Evolutionary conservation across 2,888 invertebrate species (phyloP), one percentile per base, ranked within the genome.

Genomic region (Ichneumon xanthorius): DNA sequence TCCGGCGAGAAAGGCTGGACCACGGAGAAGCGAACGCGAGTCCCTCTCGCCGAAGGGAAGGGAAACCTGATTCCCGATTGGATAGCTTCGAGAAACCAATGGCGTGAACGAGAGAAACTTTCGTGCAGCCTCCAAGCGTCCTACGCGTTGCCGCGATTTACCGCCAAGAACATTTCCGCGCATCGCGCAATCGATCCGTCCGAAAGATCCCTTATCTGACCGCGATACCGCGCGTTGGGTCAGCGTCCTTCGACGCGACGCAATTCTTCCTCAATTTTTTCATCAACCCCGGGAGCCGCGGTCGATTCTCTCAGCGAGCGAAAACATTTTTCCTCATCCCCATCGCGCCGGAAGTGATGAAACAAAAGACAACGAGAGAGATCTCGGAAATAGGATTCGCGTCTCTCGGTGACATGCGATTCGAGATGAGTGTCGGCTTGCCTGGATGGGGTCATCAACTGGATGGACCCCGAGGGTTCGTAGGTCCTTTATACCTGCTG

Each of bases 21-120:
- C 80, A 87, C 19, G 22, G 61, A 37, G 40, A 30, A 45, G 50
- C 70, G 26, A 33, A 45, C 78, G 33, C 40, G 71, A 77, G 80
- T 40, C 53, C 80, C 61, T 68, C 86, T 85, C 86, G 82, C 61
- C 75, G 68, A 19, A 82, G 80, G 88, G 93, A 88, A 90, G 93
- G 93, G 92, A 89, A 87, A 73, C 81, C 85, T 55, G 80, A 81
- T 86, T 86, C 82, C 86, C 84, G 87, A 92, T 93, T 92, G 93
- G 93, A 81, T 81, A 50, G 70, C 82, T 53, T 80, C 61, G 82
- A 80, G 82, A 89, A 87, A 85, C 93, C 92, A 93, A 93, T 93
- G 80, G 91, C 84, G 87, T 88, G 82, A 88, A 82, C 85, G 90
- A 77, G 80, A 77, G 61, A 48, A 89, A 87, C 90, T 89, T 88